Conservation (phyloP, 1,140 invertebrate genomes). For the Vanessa atalanta region DNA sequence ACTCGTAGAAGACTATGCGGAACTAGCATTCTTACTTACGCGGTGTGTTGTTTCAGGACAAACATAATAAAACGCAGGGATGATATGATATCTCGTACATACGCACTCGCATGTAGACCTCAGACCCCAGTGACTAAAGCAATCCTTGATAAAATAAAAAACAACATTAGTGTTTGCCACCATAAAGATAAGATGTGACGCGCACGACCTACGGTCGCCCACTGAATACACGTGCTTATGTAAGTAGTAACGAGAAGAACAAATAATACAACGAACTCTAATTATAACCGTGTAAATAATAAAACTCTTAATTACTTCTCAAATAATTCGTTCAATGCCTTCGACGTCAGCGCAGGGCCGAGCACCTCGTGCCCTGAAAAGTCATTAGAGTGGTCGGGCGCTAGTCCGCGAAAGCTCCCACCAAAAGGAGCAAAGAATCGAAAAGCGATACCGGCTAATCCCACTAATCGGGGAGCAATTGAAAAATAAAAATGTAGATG, state of each 20-base stretch:
- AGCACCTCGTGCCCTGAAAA: constrained; percentile 39
- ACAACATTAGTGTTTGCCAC: constrained; percentile 66
- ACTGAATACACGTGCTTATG: constrained; percentile 63
- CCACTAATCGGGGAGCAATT: constrained; percentile 81
- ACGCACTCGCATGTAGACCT: constrained; percentile 51
- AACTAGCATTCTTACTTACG: constrained; percentile 23
- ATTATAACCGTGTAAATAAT: constrained; percentile 66
- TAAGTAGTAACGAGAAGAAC: constrained; percentile 55
- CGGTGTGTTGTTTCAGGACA: constrained; percentile 52
- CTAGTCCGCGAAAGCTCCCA: constrained; percentile 74
- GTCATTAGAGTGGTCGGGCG: constrained; percentile 57
- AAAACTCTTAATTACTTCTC: constrained; percentile 60
- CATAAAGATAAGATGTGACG: constrained; percentile 75
- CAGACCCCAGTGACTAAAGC: constrained; percentile 66
- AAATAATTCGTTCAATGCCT: constrained; percentile 42
- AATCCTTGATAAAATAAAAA: constrained; percentile 76
- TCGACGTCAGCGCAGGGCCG: constrained; percentile 44
- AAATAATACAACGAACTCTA: constrained; percentile 63
- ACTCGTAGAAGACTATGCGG: neutral
- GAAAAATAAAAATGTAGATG: constrained; percentile 83
- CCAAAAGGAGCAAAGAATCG: constrained; percentile 78
- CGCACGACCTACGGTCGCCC: constrained; percentile 54
- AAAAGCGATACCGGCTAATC: constrained; percentile 78
- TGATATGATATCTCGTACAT: constrained; percentile 61
- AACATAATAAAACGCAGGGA: constrained; percentile 67